Evolutionary conservation across 2,113 vertebrate genomes (phyloP).

Genomic region (Bagarius yarrelli): DNA sequence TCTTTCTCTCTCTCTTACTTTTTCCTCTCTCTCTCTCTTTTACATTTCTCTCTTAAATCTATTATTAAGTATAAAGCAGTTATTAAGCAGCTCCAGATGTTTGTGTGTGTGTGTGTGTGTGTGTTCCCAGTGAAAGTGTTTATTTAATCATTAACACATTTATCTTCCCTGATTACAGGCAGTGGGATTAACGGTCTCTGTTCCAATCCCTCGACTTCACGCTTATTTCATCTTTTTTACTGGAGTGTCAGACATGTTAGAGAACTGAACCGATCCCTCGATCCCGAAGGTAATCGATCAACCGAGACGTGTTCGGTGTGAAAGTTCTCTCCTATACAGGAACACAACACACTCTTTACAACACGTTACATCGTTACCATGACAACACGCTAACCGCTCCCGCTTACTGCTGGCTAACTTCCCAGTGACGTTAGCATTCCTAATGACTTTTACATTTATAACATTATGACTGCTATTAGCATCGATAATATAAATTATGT

Average conservation of each 20-base stretch:
- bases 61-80: not conserved
- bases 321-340: not conserved
- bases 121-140: not conserved
- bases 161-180: slow-evolving; percentile 15
- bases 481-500: not conserved
- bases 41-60: no score
- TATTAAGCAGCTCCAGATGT: slow-evolving; percentile 23
- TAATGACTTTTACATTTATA: not conserved
- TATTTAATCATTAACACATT: slow-evolving; percentile 24
- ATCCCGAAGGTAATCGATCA: not conserved
- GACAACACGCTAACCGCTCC: not conserved
- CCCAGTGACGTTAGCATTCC: not conserved
- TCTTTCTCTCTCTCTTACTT: no score
- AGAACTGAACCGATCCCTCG: not conserved
- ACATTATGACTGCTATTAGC: not conserved
- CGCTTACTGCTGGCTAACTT: not conserved
- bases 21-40: not conserved
- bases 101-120: slow-evolving; percentile 18
- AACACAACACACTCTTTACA: not conserved
- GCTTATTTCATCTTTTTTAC: not conserved
- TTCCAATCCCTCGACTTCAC: not conserved
- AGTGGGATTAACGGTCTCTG: not conserved
- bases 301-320: not conserved
- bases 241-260: not conserved
- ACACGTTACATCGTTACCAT: not conserved